phyloP scores from a whole-genome alignment of 2,888 invertebrate genomes.

The Fragum fragum region DNA sequence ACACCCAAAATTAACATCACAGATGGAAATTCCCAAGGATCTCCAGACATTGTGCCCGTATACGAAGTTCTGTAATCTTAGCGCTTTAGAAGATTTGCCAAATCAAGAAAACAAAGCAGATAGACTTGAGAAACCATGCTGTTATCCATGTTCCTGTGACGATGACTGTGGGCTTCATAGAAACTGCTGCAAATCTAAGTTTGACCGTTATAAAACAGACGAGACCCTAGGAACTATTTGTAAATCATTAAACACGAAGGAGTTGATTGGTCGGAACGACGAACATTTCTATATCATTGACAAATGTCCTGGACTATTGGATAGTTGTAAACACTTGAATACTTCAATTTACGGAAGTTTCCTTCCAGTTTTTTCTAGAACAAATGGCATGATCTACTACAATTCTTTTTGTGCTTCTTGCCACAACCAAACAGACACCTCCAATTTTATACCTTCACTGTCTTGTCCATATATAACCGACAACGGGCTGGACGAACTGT shows the following conservation, averaged over 20 bases:
- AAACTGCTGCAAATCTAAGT: not conserved
- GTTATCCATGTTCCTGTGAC: not conserved
- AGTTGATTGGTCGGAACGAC: not conserved
- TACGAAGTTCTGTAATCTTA: not conserved
- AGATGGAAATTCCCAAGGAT: not conserved
- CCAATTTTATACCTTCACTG: not conserved
- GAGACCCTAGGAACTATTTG: not conserved
- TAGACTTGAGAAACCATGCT: not conserved
- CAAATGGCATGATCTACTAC: not conserved
- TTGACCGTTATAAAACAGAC: not conserved
- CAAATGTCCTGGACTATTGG: not conserved
- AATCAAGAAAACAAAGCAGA: not conserved
- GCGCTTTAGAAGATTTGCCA: not conserved
- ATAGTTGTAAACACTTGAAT: not conserved
- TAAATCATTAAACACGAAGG: not conserved
- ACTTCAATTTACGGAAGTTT: not conserved
- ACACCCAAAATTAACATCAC: not conserved
- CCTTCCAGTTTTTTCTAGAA: not conserved
- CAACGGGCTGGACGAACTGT: not conserved
- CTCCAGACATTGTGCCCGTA: not conserved
- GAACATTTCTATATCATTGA: not conserved
- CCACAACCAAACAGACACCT: slow-evolving; percentile 4
- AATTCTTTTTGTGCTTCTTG: not conserved
- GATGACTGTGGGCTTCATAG: not conserved
- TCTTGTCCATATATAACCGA: not conserved